These are phyloP conservation scores for Lepidocyrtoides sp. DNA, from an alignment of 2,888 invertebrate species.

Conservation along the genomic window DNA sequence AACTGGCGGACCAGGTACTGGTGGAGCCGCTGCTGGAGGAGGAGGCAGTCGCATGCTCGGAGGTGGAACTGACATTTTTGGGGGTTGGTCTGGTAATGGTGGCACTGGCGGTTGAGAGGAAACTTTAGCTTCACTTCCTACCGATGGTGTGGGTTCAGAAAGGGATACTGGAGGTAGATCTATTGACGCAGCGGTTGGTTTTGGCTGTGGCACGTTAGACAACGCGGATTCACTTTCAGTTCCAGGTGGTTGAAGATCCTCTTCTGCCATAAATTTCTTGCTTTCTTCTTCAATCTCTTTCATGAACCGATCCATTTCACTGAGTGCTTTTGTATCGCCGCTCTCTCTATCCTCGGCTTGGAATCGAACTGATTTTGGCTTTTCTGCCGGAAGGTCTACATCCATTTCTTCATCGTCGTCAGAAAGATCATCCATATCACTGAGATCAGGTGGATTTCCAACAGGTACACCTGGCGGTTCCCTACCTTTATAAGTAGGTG, in stretches of 20 bases:
- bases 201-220: neutral
- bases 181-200: constrained; percentile 59
- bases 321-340: constrained; percentile 88
- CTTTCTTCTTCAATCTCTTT: constrained; percentile 95
- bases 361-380: constrained; percentile 89
- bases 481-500: constrained; percentile 82
- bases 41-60: neutral
- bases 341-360: constrained; percentile 87
- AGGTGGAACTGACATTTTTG: constrained; percentile 76
- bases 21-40: constrained; percentile 75
- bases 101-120: constrained; percentile 49
- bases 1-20: constrained; percentile 71
- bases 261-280: constrained; percentile 92
- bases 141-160: constrained; percentile 86
- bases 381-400: constrained; percentile 86
- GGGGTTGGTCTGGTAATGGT: constrained; percentile 75
- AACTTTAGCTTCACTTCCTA: constrained; percentile 85
- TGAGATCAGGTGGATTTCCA: constrained; percentile 92
- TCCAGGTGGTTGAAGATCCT: constrained; percentile 84
- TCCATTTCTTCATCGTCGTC: constrained; percentile 86
- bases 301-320: constrained; percentile 96
- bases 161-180: constrained; percentile 87
- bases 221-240: constrained; percentile 74
- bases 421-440: constrained; percentile 88
- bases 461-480: constrained; percentile 95